Conservation (phyloP, 2,888 invertebrate genomes). For the Drosophila incognita region DNA sequence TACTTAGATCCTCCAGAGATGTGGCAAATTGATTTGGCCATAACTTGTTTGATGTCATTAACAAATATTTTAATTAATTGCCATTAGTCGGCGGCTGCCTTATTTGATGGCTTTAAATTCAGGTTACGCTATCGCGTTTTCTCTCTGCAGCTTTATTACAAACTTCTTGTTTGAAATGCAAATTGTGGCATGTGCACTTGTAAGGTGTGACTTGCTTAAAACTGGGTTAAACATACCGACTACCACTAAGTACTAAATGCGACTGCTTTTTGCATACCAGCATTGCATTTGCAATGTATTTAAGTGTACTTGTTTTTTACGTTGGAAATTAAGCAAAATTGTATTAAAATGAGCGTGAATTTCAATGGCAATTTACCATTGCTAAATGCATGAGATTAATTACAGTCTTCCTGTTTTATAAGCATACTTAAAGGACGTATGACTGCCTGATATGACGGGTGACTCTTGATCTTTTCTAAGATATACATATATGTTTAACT, state of each 20-base stretch:
- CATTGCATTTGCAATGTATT: slow-evolving; percentile 11
- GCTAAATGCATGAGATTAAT: not conserved
- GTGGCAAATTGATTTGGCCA: slow-evolving; percentile 47
- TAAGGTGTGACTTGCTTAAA: slow-evolving; percentile 66
- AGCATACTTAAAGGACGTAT: not conserved
- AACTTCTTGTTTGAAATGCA: slow-evolving; percentile 16
- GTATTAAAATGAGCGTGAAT: slow-evolving; percentile 4
- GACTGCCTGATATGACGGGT: not conserved
- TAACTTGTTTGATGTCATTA: slow-evolving; percentile 62
- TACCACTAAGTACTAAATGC: slow-evolving; percentile 37
- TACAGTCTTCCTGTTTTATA: not conserved
- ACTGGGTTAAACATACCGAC: slow-evolving; percentile 65
- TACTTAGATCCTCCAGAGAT: slow-evolving; percentile 30
- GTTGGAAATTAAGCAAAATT: slow-evolving; percentile 5
- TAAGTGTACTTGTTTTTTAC: not conserved
- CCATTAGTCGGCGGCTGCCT: slow-evolving; percentile 52
- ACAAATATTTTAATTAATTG: slow-evolving; percentile 76
- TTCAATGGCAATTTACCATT: not conserved
- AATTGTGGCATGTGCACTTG: slow-evolving; percentile 54
- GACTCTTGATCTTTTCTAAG: not conserved
- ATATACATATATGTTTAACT: not conserved
- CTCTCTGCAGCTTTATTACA: slow-evolving; percentile 36
- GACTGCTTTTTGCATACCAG: slow-evolving; percentile 40
- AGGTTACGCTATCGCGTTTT: slow-evolving; percentile 60
- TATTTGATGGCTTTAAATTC: slow-evolving; percentile 51